Conservation (phyloP, 2,113 vertebrate species). For the Donacobius atricapilla region DNA sequence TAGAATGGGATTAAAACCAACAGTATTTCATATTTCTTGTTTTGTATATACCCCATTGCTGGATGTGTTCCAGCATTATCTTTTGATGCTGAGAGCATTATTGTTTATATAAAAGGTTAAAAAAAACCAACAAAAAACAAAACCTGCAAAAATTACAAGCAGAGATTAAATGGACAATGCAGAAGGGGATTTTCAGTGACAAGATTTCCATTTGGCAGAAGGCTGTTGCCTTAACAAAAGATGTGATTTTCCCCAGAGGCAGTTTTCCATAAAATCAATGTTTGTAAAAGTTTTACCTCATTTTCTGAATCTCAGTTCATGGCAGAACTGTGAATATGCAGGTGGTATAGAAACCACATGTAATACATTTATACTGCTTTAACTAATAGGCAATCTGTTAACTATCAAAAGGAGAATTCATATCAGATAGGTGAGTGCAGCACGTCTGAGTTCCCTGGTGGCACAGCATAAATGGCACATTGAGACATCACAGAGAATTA, state of each 20-base stretch:
- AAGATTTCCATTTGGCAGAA: conserved; percentile 6
- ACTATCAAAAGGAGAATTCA: conserved; percentile 26
- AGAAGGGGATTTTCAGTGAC: neutral
- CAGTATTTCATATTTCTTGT: neutral
- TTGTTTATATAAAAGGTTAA: neutral
- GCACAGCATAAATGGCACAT: neutral
- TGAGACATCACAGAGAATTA: conserved; percentile 32
- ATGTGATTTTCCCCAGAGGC: conserved; percentile 8
- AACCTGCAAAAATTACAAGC: neutral
- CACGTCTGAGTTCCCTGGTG: neutral
- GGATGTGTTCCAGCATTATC: neutral
- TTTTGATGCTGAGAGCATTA: neutral
- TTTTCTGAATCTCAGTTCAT: neutral
- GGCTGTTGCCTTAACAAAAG: neutral
- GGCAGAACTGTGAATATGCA: neutral
- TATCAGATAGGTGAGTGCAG: neutral
- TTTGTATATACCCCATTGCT: neutral
- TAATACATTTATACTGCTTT: neutral
- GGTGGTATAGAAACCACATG: neutral
- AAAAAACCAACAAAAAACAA: neutral
- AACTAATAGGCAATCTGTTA: conserved; percentile 58
- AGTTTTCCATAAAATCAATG: neutral
- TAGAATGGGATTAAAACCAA: neutral
- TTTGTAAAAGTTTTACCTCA: conserved; percentile 9
- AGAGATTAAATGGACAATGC: neutral